Conservation (phyloP, 2,888 invertebrate species). For the Orchesellides sinensis region DNA sequence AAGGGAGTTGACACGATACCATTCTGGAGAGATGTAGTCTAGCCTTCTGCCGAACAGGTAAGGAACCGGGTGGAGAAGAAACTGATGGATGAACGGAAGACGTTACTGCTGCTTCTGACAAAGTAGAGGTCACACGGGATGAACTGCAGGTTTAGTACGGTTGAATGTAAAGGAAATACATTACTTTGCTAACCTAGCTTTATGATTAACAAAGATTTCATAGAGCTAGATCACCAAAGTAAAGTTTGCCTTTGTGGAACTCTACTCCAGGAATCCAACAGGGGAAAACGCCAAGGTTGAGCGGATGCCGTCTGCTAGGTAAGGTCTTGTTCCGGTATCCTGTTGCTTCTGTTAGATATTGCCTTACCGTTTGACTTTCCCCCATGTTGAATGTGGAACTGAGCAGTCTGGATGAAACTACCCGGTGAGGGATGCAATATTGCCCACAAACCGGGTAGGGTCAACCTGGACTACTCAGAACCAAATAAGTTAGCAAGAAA, state of each 20-base stretch:
- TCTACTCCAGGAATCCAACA: neutral
- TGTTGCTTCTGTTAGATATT: neutral
- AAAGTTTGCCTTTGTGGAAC: constrained; percentile 32
- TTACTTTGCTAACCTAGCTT: constrained; percentile 75
- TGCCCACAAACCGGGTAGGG: constrained; percentile 67
- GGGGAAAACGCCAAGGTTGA: neutral
- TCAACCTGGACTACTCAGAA: constrained; percentile 54
- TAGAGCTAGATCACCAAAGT: constrained; percentile 75
- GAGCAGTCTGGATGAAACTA: constrained; percentile 74
- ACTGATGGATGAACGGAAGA: neutral
- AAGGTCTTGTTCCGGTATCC: neutral
- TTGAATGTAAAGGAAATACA: constrained; percentile 34
- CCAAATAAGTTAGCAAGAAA: neutral
- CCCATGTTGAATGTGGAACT: constrained; percentile 38
- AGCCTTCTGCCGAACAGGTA: neutral
- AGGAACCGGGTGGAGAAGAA: neutral
- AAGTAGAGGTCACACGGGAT: neutral
- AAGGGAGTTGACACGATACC: constrained; percentile 67
- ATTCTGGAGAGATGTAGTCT: too few relatives aligned
- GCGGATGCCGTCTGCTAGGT: neutral
- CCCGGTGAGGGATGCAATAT: constrained; percentile 72
- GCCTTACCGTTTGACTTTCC: too few relatives aligned
- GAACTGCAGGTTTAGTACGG: neutral
- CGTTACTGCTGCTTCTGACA: neutral
- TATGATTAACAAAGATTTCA: constrained; percentile 65